phyloP scores from a whole-genome alignment of 23 tunicate species.

The Halocynthia roretzi region DNA sequence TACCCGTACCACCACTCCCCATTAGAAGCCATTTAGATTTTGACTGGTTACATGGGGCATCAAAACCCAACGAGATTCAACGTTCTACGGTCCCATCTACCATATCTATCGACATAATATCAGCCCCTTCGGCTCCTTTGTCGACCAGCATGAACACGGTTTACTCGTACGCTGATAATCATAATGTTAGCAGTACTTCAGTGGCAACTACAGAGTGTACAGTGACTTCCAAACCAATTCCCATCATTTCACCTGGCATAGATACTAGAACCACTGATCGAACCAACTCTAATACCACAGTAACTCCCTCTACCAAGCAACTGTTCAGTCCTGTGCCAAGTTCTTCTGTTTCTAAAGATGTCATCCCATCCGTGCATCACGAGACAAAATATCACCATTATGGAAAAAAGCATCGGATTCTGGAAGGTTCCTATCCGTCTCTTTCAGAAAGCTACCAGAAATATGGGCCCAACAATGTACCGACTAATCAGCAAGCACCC shows the following conservation, averaged over 20 bases:
- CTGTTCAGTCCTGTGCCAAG: background rate
- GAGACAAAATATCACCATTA: constrained; percentile 4
- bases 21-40: constrained; percentile 2
- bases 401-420: constrained; percentile 21
- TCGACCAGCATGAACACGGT: no score
- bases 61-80: background rate
- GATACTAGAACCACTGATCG: background rate
- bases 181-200: no score
- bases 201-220: no score
- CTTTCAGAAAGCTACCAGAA: background rate
- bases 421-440: constrained; percentile 7
- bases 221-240: no score
- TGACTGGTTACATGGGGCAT: constrained; percentile 17
- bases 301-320: background rate
- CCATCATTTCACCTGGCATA: background rate
- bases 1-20: background rate
- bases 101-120: no score
- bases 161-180: no score
- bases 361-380: background rate
- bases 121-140: no score
- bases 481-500: background rate
- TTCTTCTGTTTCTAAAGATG: no score
- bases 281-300: background rate
- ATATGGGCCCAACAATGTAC: background rate
- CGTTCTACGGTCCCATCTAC: no score